Percentiles rank a stretch among this genome's conserved stretches.
Evolutionary conservation across 1,140 invertebrate genomes (phyloP).

Genomic region (Ceratina calcarata): DNA sequence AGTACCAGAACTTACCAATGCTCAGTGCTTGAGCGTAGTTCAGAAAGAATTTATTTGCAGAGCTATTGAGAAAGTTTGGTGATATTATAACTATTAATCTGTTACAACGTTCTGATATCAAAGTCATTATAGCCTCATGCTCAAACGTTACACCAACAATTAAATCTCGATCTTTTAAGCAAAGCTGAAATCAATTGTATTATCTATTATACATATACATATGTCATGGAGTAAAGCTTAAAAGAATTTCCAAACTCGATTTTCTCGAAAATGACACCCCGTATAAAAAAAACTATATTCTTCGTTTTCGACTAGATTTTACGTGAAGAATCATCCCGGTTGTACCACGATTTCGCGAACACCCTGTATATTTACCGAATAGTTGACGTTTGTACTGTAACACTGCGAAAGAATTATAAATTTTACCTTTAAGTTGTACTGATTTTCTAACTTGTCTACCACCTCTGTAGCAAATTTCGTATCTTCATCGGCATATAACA

Average conservation of each 20-base stretch:
- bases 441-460: constrained; percentile 83
- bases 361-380: too few species aligned
- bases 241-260: too few species aligned
- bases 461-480: constrained; percentile 83
- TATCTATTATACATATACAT: too few species aligned
- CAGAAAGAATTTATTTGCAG: constrained; percentile 86
- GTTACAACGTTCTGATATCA: constrained; percentile 88
- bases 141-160: constrained; percentile 84
- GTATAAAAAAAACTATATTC: too few species aligned
- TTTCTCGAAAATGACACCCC: too few species aligned
- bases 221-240: too few species aligned
- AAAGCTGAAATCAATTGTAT: constrained; percentile 83
- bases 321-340: too few species aligned
- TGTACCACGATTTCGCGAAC: too few species aligned
- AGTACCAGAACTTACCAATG: constrained; percentile 82
- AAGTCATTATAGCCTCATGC: constrained; percentile 85
- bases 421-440: constrained; percentile 83
- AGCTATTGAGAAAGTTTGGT: constrained; percentile 85
- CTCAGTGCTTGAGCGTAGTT: constrained; percentile 87
- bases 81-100: constrained; percentile 87
- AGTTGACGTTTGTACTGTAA: too few species aligned
- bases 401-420: too few species aligned
- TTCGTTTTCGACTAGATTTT: too few species aligned
- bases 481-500: constrained; percentile 87
- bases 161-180: constrained; percentile 85